phyloP scores from a whole-genome alignment of 2,888 invertebrate genomes.

The Cistogaster globosa region DNA sequence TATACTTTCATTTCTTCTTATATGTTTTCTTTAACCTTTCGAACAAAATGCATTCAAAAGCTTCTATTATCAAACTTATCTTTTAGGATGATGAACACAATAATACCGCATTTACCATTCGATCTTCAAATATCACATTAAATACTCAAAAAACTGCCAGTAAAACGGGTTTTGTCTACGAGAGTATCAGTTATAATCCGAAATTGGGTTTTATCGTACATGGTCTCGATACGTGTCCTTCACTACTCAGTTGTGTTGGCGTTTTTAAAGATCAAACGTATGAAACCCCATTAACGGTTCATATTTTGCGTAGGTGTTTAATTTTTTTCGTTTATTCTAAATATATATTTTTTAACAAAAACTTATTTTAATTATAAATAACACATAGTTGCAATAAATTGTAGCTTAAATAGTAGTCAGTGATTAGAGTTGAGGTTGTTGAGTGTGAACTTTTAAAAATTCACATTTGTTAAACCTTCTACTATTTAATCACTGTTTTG shows the following conservation, averaged over 20 bases:
- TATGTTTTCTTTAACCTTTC: not conserved
- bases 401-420: constrained; percentile 4
- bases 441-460: constrained; percentile 16
- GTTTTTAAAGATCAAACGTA: constrained; percentile 55
- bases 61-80: constrained; percentile 37
- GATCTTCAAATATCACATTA: constrained; percentile 72
- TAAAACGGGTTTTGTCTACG: constrained; percentile 53
- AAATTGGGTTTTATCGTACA: constrained; percentile 76
- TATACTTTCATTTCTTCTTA: not conserved
- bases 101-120: constrained; percentile 71
- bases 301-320: constrained; percentile 66
- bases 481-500: not conserved
- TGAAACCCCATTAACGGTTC: constrained; percentile 44
- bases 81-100: constrained; percentile 69
- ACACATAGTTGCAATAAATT: constrained; percentile 15
- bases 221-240: constrained; percentile 68
- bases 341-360: not conserved
- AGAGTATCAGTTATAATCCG: constrained; percentile 74
- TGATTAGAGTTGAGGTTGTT: not conserved
- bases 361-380: constrained; percentile 37
- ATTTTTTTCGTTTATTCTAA: constrained; percentile 17
- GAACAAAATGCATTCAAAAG: not conserved
- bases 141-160: constrained; percentile 67
- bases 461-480: not conserved
- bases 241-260: constrained; percentile 71